Percentiles rank a stretch among this genome's conserved stretches.
Evolutionary conservation across 2,888 invertebrate genomes (phyloP).

Genomic region (Steinernema hermaphroditum): DNA sequence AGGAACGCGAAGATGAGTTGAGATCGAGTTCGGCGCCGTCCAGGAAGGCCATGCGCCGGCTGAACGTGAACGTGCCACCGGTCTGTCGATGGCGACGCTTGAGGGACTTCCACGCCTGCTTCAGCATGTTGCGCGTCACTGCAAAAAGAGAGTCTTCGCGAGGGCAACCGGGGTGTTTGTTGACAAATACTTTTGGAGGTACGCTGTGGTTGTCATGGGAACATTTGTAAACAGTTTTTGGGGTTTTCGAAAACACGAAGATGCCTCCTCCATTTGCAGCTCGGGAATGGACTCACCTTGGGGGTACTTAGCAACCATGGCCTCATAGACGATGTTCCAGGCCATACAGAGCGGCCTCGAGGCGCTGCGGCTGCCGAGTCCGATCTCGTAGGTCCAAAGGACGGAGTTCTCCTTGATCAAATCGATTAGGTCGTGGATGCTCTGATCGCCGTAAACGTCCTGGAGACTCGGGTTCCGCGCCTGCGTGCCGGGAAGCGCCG

Average conservation of each 20-base stretch:
- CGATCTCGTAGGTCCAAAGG: constrained; percentile 21
- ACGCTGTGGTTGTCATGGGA: too few relatives aligned
- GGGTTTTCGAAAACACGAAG: too few relatives aligned
- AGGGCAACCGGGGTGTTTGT: neutral
- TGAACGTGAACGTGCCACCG: constrained; percentile 17
- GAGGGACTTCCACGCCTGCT: constrained; percentile 27
- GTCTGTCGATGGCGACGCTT: constrained; percentile 23
- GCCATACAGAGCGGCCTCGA: constrained; percentile 20
- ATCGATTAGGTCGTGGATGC: constrained; percentile 11
- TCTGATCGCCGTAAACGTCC: constrained; percentile 29
- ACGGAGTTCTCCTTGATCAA: constrained; percentile 28
- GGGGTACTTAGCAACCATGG: constrained; percentile 18
- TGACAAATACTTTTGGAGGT: neutral
- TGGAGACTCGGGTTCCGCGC: constrained; percentile 22
- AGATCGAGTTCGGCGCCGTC: constrained; percentile 26
- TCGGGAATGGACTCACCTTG: too few relatives aligned
- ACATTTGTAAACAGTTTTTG: too few relatives aligned
- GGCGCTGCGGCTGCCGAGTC: constrained; percentile 25
- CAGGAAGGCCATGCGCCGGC: constrained; percentile 22
- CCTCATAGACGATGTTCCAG: constrained; percentile 26
- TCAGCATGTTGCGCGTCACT: constrained; percentile 25
- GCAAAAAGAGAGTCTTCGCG: neutral
- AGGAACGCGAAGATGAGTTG: constrained; percentile 8
- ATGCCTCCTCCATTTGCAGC: too few relatives aligned
- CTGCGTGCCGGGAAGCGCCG: constrained; percentile 5